Evolutionary conservation across 2,113 vertebrate genomes (phyloP).

Genomic region (Mobula hypostoma): DNA sequence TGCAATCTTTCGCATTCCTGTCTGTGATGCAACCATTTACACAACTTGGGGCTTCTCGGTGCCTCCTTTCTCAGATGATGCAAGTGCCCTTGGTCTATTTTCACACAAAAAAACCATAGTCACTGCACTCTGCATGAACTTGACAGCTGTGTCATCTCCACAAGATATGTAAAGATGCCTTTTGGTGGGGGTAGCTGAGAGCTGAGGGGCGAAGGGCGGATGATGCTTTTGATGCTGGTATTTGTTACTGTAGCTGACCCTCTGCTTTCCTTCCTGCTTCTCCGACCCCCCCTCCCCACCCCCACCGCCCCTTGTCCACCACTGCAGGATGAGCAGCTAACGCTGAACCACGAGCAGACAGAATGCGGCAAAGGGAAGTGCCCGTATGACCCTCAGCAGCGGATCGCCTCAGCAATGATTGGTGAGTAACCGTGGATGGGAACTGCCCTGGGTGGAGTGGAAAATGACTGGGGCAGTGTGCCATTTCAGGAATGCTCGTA

Average conservation of each 20-base stretch:
- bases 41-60: too few species aligned
- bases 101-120: background rate
- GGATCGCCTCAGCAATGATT: conserved; percentile 58
- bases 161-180: too few species aligned
- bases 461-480: background rate
- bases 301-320: background rate
- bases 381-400: conserved; percentile 65
- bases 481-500: background rate
- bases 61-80: background rate
- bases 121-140: background rate
- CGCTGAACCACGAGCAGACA: conserved; percentile 55
- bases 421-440: conserved; percentile 46
- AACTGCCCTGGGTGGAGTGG: background rate
- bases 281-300: background rate
- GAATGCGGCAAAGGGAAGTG: conserved; percentile 69
- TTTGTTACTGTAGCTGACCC: background rate
- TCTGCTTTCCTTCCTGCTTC: background rate
- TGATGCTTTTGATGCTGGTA: background rate
- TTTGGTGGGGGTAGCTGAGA: background rate
- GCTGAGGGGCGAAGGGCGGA: too few species aligned
- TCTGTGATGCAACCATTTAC: too few species aligned
- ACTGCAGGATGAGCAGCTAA: conserved; percentile 56
- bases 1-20: too few species aligned
- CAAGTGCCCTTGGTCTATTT: background rate
- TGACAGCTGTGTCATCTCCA: background rate